These are phyloP conservation scores for Leptobrachium ailaonicum DNA, from an alignment of 2,113 vertebrate genomes.

Conservation along the genomic window DNA sequence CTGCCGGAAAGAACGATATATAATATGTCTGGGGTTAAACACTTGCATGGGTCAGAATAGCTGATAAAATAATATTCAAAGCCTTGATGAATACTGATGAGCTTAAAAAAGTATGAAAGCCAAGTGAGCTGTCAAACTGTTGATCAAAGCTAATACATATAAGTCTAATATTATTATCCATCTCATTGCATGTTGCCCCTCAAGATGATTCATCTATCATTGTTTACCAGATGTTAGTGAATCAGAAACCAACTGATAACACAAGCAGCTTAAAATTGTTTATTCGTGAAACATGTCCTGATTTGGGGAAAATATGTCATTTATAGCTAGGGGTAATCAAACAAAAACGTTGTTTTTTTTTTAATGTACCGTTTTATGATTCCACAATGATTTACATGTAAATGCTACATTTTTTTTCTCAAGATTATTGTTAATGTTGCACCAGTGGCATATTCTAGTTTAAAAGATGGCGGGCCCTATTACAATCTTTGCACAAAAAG, in stretches of 20 bases:
- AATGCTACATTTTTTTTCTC: neutral
- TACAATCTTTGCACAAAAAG: too few species aligned
- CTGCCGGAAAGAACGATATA: too few species aligned
- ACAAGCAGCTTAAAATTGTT: neutral
- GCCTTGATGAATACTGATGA: conserved; percentile 29
- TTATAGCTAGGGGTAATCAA: too few species aligned
- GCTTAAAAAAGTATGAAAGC: conserved; percentile 23
- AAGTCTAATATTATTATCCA: conserved; percentile 8
- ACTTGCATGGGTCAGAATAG: conserved; percentile 5
- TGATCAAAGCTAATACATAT: conserved; percentile 23
- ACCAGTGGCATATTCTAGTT: neutral
- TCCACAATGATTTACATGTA: neutral
- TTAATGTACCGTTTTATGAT: neutral
- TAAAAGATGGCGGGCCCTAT: too few species aligned
- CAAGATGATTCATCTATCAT: conserved; percentile 33
- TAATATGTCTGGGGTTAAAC: too few species aligned
- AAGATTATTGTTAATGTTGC: neutral
- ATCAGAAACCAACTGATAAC: neutral
- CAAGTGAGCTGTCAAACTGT: conserved; percentile 33
- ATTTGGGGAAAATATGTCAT: neutral
- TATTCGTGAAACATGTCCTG: neutral
- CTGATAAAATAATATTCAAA: conserved; percentile 24
- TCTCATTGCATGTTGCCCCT: conserved; percentile 33
- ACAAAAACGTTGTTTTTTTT: neutral
- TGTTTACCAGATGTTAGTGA: conserved; percentile 23